Evolutionary conservation across 1,140 invertebrate genomes (phyloP).

Genomic region (Drosophila kanapiae): DNA sequence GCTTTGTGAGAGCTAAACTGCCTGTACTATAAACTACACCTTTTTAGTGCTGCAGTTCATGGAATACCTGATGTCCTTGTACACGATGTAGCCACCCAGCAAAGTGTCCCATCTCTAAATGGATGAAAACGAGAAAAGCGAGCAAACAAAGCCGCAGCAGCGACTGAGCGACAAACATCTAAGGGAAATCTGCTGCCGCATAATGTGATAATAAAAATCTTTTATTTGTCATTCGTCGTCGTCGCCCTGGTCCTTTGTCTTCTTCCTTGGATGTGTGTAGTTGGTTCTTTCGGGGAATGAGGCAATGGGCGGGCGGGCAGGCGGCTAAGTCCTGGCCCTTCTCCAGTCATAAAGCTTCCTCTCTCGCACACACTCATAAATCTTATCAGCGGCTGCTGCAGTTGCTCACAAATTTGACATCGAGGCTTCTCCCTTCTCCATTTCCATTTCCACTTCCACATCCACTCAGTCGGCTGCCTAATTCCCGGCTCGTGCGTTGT

Average conservation of each 20-base stretch:
- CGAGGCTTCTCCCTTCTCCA: constrained; percentile 3
- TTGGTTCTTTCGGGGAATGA: constrained; percentile 11
- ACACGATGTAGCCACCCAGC: background rate
- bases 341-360: constrained; percentile 31
- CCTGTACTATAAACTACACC: background rate
- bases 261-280: constrained; percentile 42
- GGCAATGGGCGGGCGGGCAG: background rate
- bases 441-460: constrained; percentile 4
- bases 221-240: constrained; percentile 74
- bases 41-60: background rate
- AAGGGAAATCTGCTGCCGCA: constrained; percentile 77
- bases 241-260: constrained; percentile 24
- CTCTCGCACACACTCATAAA: constrained; percentile 60
- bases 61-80: background rate
- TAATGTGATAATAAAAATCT: constrained; percentile 83
- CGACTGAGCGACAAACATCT: constrained; percentile 39
- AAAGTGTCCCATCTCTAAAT: constrained; percentile 23
- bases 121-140: constrained; percentile 7
- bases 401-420: constrained; percentile 75
- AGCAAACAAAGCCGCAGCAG: constrained; percentile 19
- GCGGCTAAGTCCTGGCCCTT: constrained; percentile 10
- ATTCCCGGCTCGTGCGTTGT: constrained; percentile 59
- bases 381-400: constrained; percentile 73
- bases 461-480: constrained; percentile 54
- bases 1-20: too few relatives aligned